Base-by-base conservation (phyloP, 2,888 invertebrate genomes). In the Coremacera marginata region DNA sequence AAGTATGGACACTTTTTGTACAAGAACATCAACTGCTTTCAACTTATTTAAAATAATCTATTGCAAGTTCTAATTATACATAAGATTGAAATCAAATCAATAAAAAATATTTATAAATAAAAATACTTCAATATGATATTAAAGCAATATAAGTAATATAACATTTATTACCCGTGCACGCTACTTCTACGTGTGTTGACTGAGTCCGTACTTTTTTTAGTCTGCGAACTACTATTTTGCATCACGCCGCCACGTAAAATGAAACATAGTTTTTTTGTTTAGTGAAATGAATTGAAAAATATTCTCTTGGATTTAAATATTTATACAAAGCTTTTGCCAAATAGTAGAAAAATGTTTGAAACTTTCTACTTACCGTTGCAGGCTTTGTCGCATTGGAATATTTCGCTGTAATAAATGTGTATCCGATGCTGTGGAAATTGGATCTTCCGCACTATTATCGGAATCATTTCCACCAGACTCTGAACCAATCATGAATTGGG, bases 391-490 rank as follows among this genome's bases (percentile, higher is more conserved):
- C 82, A 91, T 81, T 89, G 92, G 78, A 86, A 91, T 82, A 78
- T 86, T 84, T 77, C 91, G 89, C 90, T 92, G 77, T 87, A 91
- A 78, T 51, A 88, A 77, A 80, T 90, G 88, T 78, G 91, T 92
- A 78, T 92, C 92, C 1, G 91, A 88, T 9, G 87, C 86, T 65
- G 88, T 86, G 3, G 90, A 89, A 52, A 84, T 83, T 11, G 89
- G 89, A 79, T 93, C 95, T 83, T 95, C 94, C 67, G 91, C 91
- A 80, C 95, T 95, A 70, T 93, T 94, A 84, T 96, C 95, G 0
- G 95, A 95, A 87, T 95, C 95, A 84, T 93, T 93, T 34, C 92
- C 93, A 22, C 94, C 94, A 0, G 95, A 95, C 86, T 93, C 93
- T 5, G 93, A 93, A 34, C 93, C 93, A 70, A 93, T 88, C 5